A percentile compares a stretch with the other conserved stretches of the same genome.
These are phyloP conservation scores for Brachyopa scutellaris DNA, from an alignment of 2,888 invertebrate genomes.

Conservation along the genomic window DNA sequence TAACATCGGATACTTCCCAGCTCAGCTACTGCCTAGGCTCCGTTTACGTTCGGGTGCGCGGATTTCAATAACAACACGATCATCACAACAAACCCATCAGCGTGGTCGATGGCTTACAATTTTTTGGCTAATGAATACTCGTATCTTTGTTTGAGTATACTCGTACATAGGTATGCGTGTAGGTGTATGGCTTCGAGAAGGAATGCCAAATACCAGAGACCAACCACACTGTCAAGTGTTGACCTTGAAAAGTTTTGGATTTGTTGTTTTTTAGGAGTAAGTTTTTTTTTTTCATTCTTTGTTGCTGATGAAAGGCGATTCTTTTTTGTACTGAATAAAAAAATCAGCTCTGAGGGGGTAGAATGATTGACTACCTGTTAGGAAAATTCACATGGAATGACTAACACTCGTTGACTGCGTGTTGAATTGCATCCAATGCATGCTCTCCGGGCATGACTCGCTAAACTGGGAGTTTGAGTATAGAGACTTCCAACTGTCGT, in stretches of 20 bases:
- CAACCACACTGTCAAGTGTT: constrained; percentile 32
- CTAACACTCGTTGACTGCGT: constrained; percentile 41
- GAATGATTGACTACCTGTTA: no score
- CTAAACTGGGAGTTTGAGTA: no score
- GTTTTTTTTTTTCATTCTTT: constrained; percentile 30
- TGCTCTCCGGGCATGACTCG: not conserved
- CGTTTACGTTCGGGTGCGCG: not conserved
- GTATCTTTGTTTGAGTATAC: no score
- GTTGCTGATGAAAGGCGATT: constrained; percentile 29
- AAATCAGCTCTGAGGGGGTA: not conserved
- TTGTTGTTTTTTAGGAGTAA: not conserved
- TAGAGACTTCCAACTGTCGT: no score
- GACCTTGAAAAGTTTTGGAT: constrained; percentile 46
- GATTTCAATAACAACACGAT: constrained; percentile 21
- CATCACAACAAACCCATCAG: constrained; percentile 45
- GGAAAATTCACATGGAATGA: constrained; percentile 12
- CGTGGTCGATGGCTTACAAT: constrained; percentile 41
- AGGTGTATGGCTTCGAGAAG: no score
- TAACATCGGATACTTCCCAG: constrained; percentile 8
- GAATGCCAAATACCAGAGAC: not conserved
- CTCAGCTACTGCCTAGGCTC: not conserved
- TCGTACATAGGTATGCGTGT: no score
- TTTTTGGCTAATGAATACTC: no score
- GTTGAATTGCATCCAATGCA: constrained; percentile 32
- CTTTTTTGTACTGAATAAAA: no score